Evolutionary conservation across 2,888 invertebrate species (phyloP), one percentile per base, ranked within the genome.

Genomic region (Rhagonycha fulva): DNA sequence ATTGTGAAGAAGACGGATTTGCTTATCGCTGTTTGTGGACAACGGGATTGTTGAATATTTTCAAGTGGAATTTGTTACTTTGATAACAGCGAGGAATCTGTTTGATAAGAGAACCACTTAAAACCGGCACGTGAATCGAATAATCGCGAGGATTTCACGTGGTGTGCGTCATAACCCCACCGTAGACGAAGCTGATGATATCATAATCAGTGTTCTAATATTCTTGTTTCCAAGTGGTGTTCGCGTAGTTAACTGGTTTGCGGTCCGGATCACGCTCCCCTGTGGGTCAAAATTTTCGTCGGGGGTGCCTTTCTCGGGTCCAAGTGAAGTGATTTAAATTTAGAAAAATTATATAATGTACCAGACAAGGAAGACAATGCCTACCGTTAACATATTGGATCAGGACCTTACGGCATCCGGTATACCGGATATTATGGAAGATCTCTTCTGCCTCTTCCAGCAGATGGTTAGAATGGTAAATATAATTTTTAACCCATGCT

Each of bases 391-490:
- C 85, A 92, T 94, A 91, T 91, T 92, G 85, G 93, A 93, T 85
- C 89, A 92, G 85, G 93, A 91, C 86, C 90, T 92, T 81, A 86
- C 91, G 28, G 87, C 89, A 82, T 88, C 89, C 83, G 87, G 90
- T 85, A 89, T 93, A 82, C 94, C 94, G 82, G 93, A 94, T 88
- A 91, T 93, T 83, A 90, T 94, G 87, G 93, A 93, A 86, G 94
- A 94, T 87, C 93, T 94, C 88, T 90, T 93, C 84, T 87, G 91
- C 83, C 90, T 93, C 84, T 93, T 93, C 85, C 92, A 92, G 81
- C 91, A 93, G 83, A 90, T 93, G 84, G 90, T 93, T 88, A 90
- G 90, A 88, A 91, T 92, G 93, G 94, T 94, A 74, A 47, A 62
- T 67, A 67, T 10, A n/a, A n/a, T 5, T 12, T 69, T 30, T 69